These are phyloP conservation scores for Delphinapterus leucas DNA, from an alignment of 2,113 vertebrate genomes.

Conservation along the genomic window DNA sequence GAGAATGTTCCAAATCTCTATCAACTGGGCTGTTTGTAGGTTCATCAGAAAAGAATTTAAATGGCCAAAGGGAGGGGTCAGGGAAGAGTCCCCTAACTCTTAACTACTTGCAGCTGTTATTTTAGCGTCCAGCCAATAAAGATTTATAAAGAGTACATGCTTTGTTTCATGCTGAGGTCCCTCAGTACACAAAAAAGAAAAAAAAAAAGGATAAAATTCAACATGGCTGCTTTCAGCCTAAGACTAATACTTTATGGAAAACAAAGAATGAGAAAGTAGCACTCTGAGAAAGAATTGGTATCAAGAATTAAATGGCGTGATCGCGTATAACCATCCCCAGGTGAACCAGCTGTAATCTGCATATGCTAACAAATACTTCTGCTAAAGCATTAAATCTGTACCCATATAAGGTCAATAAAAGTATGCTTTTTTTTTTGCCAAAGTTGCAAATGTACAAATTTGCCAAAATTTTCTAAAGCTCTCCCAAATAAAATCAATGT, in stretches of 20 bases:
- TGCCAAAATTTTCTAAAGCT: slow-evolving; percentile 18
- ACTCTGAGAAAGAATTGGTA: neutral
- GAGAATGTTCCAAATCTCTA: neutral
- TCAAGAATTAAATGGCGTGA: neutral
- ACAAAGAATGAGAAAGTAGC: neutral
- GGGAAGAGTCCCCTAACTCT: slow-evolving; percentile 31
- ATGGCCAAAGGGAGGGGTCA: slow-evolving; percentile 8
- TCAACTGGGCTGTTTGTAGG: neutral
- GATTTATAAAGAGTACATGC: slow-evolving; percentile 69
- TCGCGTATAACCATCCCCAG: neutral
- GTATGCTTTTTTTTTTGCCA: neutral
- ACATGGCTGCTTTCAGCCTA: neutral
- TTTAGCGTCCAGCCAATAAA: slow-evolving; percentile 24
- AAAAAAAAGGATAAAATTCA: slow-evolving; percentile 25
- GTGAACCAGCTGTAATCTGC: slow-evolving; percentile 8
- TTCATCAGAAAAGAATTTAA: slow-evolving; percentile 25
- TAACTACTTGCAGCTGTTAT: slow-evolving; percentile 79
- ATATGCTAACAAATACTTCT: neutral
- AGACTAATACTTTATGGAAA: neutral
- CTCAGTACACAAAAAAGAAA: neutral
- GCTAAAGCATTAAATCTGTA: neutral
- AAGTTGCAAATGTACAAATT: neutral
- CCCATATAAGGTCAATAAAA: neutral
- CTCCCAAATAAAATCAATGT: neutral
- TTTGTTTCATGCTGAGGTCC: slow-evolving; percentile 65